phyloP scores from a whole-genome alignment of 2,888 invertebrate species.

The Pecten maximus region DNA sequence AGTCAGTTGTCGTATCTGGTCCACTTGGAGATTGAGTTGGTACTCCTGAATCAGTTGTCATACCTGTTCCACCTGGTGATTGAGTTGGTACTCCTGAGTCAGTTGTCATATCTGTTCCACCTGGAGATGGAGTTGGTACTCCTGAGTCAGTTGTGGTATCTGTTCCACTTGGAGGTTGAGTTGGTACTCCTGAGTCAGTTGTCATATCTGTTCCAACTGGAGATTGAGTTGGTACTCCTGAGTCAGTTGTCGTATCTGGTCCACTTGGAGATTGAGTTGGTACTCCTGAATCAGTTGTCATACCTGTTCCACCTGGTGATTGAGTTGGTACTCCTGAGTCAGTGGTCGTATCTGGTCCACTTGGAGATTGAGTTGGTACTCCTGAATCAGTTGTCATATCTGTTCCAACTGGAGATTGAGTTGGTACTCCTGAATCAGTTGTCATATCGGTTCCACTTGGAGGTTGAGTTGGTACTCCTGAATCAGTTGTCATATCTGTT shows the following conservation, averaged over 20 bases:
- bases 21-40: no score
- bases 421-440: neutral
- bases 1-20: no score
- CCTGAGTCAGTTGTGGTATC: neutral
- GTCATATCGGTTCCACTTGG: neutral
- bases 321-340: neutral
- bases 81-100: no score
- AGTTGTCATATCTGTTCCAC: no score
- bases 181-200: neutral
- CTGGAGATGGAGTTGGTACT: neutral
- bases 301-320: neutral
- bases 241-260: neutral
- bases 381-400: neutral
- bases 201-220: neutral
- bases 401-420: neutral
- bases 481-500: neutral
- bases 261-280: neutral
- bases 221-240: neutral
- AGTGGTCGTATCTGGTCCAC: neutral
- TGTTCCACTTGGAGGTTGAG: neutral
- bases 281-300: neutral
- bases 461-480: neutral
- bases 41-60: no score
- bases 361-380: neutral
- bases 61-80: no score